These are phyloP conservation scores for Athripsodes cinereus DNA, from an alignment of 2,888 invertebrate genomes.

Conservation along the genomic window DNA sequence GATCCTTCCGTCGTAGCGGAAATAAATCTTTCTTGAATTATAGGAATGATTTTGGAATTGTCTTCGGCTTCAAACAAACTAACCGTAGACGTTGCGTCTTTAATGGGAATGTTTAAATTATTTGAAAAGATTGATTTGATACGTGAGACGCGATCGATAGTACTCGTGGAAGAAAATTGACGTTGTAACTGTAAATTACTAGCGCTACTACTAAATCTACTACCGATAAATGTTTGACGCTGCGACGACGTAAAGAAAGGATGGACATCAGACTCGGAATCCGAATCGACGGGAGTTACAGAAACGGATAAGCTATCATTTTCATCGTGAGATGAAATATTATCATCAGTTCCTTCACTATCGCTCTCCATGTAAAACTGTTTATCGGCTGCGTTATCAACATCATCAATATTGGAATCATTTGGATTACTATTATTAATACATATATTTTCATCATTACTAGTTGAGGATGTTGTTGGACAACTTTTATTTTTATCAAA, in stretches of 20 bases:
- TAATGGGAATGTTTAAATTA: background rate
- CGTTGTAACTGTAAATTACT: background rate
- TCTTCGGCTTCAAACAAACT: background rate
- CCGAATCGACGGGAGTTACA: slow-evolving; percentile 5
- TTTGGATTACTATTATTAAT: background rate
- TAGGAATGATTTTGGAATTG: background rate
- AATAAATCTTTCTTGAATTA: background rate
- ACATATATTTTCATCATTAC: too few species aligned
- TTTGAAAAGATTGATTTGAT: background rate
- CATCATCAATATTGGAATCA: background rate
- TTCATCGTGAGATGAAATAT: background rate
- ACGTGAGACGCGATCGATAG: background rate
- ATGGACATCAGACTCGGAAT: background rate
- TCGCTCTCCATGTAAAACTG: background rate
- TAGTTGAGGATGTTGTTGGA: background rate
- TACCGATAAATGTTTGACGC: too few species aligned
- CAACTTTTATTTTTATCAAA: too few species aligned
- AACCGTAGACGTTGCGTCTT: background rate
- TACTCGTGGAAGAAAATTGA: background rate
- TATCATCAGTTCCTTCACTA: too few species aligned
- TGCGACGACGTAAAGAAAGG: too few species aligned
- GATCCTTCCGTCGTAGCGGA: background rate
- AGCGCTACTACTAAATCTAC: background rate
- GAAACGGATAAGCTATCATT: background rate
- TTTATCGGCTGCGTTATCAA: background rate